phyloP scores from a whole-genome alignment of 2,113 vertebrate species.

The Bettongia penicillata region DNA sequence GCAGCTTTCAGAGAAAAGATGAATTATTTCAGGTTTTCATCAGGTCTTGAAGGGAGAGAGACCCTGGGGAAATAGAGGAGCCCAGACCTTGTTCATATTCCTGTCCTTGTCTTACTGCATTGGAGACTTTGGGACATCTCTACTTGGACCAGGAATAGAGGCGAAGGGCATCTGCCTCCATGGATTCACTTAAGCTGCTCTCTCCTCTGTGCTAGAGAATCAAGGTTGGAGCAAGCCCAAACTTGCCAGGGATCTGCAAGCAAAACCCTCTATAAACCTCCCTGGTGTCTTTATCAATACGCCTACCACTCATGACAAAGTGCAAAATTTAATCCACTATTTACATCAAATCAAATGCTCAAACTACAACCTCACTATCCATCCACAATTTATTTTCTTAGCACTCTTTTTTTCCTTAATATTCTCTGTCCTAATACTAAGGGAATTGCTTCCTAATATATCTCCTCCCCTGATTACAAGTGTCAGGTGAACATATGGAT shows the following conservation, averaged over 20 bases:
- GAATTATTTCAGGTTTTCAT: neutral
- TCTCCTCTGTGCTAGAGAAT: neutral
- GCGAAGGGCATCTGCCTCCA: neutral
- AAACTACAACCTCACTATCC: neutral
- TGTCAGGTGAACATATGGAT: neutral
- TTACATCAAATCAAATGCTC: neutral
- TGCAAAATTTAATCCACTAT: neutral
- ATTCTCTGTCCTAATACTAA: neutral
- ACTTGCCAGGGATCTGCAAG: neutral
- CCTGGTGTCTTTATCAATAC: neutral
- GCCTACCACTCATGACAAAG: neutral
- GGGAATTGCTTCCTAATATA: neutral
- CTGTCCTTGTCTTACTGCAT: neutral
- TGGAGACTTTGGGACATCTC: neutral
- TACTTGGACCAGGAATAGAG: neutral
- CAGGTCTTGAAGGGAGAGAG: neutral
- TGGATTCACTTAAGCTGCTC: neutral
- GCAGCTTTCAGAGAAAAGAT: neutral
- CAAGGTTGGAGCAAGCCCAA: neutral
- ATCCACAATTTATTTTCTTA: neutral
- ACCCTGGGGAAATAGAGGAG: neutral
- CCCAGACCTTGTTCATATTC: neutral
- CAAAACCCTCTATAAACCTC: neutral
- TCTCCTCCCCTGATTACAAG: neutral
- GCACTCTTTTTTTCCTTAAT: neutral